Base-by-base conservation (phyloP, 2,888 invertebrate species). In the Diachrysia chrysitis region DNA sequence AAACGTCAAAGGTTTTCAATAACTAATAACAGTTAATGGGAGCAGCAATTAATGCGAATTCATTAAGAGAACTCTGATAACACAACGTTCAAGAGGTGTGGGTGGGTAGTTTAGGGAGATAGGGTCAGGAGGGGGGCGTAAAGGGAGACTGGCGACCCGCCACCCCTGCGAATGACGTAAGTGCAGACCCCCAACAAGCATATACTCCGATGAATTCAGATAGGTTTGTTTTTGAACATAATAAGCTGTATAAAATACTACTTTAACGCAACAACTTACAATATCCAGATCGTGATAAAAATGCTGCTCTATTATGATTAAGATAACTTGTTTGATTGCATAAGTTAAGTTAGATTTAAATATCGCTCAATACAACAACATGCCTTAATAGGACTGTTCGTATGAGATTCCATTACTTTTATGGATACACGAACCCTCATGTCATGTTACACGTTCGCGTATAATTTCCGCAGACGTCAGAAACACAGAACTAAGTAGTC, bases 101-200 rank as follows among this genome's bases (percentile, higher is more conserved):
- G 73, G 72, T 29, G 75, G 77, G 63, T 73, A 60, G 73, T 66
- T 56, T 25, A 48, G 62, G 66, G 71, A 69, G 73, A 68, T 54
- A 29, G 66, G 68, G 60, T 61, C 69, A 64, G 58, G 53, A 56
- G 67, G 55, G 61, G 58, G 62, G 65, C 42, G 66, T 16, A 60
- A n/a, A 48, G 23, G 59, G 61, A 69, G 60, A 71, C 59, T 46
- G 53, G 69, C 69, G 76, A 77, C 79, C 74, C 69, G 63, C 16
- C 73, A 67, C 78, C 84, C 75, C 67, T 59, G 53, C 71, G 66
- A 79, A 81, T 87, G 87, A 88, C 87, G 88, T 88, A 87, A 87
- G 76, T 76, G 71, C 75, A 58, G 63, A 55, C 58, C 70, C 69
- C 72, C 76, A 69, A 73, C 71, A 78, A 77, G 81, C 72, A 84